Conservation (phyloP, 2,888 invertebrate species). For the Muscina levida region DNA sequence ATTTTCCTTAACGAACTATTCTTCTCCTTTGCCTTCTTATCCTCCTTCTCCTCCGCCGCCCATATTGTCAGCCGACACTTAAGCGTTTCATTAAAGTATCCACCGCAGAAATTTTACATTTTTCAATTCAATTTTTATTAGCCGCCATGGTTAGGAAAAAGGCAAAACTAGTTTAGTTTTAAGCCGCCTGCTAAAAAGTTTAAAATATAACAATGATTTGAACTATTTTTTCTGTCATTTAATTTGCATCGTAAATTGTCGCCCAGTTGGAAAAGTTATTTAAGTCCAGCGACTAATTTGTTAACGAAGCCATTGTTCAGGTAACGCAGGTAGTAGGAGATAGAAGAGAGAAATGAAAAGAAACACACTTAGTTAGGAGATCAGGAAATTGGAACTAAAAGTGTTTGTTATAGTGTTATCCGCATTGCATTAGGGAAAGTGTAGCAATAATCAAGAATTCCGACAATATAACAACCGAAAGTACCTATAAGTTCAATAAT, state of each 20-base stretch:
- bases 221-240: neutral
- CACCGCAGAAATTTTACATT: neutral
- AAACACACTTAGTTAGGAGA: no score
- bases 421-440: no score
- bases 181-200: neutral
- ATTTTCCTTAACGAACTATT: slow-evolving; percentile 16
- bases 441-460: no score
- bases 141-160: neutral
- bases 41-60: neutral
- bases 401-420: no score
- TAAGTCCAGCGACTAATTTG: no score
- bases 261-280: neutral
- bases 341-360: no score
- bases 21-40: neutral
- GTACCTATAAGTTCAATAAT: no score
- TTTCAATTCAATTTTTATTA: slow-evolving; percentile 19
- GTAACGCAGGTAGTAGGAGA: no score
- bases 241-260: slow-evolving; percentile 17
- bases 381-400: no score
- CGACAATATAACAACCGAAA: no score
- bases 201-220: neutral
- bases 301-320: no score
- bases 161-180: neutral
- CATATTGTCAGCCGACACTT: neutral
- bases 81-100: slow-evolving; percentile 7